Evolutionary conservation across 2,113 vertebrate species (phyloP), one percentile per base, ranked within the genome.

Genomic region (Chionodraco myersi): DNA sequence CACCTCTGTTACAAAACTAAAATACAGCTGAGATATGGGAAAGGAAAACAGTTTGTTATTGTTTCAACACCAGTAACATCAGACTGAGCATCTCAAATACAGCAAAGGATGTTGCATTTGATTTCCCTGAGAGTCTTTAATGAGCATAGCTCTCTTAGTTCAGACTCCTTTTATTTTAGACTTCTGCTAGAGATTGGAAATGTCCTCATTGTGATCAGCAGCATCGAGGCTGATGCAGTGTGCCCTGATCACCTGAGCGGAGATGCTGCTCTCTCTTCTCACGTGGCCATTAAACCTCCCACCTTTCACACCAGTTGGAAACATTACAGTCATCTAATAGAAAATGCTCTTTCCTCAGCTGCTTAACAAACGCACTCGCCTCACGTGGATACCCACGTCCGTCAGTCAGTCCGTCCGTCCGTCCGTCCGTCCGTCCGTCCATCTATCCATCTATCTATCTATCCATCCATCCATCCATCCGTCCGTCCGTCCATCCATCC

Each of bases 301-400:
- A 86, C 81, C 79, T 90, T 85, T 82, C 62, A 79, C 18, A 7
- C 56, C 73, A 54, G 71, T 86, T 70, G 52, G 66, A 87, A 88
- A 90, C 30, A 90, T 90, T 72, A 77, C 80, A 85, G 78, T 80
- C 77, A 85, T 90, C 77, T 84, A 82, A 82, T 18, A 84, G 62
- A 76, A 75, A 89, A 89, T 57, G 81, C 77, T 78, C 76, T 79
- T 70, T 76, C 45, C 52, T 60, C 77, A 76, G 80, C 75, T 82
- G 75, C 78, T 61, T 45, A 49, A 69, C 52, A 68, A 63, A 36
- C 58, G 47, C 58, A 51, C 49, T 79, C 6, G 49, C 78, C 69
- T 84, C 78, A 66, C 59, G 64, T 16, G 45, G 57, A 77, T 72
- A 41, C 56, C 54, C n/a, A n/a, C n/a, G n/a, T n/a, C n/a, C n/a